A percentile compares a stretch with the other conserved stretches of the same genome.
Evolutionary conservation across 2,888 invertebrate genomes (phyloP).

Genomic region (Orgyia antiqua): DNA sequence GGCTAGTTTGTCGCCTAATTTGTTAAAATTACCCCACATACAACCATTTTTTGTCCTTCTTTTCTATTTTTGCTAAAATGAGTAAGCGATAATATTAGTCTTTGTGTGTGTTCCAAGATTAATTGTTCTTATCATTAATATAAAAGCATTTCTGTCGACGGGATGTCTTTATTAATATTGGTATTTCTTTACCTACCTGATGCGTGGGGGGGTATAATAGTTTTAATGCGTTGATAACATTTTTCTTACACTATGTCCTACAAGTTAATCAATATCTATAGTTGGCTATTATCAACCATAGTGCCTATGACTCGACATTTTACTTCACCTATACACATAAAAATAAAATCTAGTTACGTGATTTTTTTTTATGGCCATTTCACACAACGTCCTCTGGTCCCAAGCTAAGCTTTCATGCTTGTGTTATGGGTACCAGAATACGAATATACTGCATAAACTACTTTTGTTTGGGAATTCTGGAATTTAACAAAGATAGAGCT

Average conservation of each 20-base stretch:
- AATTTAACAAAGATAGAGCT: too few relatives aligned
- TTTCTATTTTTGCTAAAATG: constrained; percentile 57
- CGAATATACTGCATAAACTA: too few relatives aligned
- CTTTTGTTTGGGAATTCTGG: too few relatives aligned
- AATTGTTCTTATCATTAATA: constrained; percentile 57
- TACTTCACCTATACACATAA: too few relatives aligned
- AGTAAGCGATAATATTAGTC: constrained; percentile 59
- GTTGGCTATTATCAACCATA: too few relatives aligned
- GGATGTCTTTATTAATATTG: constrained; percentile 58
- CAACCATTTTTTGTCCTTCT: constrained; percentile 19
- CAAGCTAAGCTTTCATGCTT: too few relatives aligned
- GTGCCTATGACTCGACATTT: too few relatives aligned
- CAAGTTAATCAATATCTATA: too few relatives aligned
- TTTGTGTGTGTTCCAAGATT: constrained; percentile 62
- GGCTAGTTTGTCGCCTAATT: constrained; percentile 72
- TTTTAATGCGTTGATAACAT: constrained; percentile 43
- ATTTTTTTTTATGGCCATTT: too few relatives aligned
- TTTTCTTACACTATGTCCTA: constrained; percentile 25
- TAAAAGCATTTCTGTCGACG: constrained; percentile 37
- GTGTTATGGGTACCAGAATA: too few relatives aligned
- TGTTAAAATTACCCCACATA: constrained; percentile 56
- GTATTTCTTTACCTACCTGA: constrained; percentile 42
- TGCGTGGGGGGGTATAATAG: constrained; percentile 53
- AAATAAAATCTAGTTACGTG: too few relatives aligned
- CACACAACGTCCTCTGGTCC: too few relatives aligned